Percentiles rank a stretch among this genome's conserved stretches.
Conservation (phyloP, 2,797 vertebrate genomes). For the Brachymystax lenok region DNA sequence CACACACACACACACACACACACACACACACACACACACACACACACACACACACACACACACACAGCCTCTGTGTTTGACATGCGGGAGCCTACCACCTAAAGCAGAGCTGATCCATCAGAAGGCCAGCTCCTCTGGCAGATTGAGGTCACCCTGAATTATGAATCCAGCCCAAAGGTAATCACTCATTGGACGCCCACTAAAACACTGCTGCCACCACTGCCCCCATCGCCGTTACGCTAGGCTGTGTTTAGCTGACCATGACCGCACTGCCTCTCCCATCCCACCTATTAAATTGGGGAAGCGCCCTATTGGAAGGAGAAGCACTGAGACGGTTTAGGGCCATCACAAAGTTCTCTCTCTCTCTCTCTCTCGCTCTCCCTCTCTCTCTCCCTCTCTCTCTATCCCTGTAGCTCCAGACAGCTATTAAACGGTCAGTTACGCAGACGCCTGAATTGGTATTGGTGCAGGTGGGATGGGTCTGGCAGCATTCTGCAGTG, state of each 20-base stretch:
- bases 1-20: not conserved
- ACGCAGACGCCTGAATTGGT: too few relatives aligned
- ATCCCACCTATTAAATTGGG: too few relatives aligned
- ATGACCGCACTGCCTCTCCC: not conserved
- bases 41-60: not conserved
- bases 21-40: not conserved
- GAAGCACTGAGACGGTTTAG: too few relatives aligned
- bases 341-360: too few relatives aligned
- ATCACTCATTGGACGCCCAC: conserved; percentile 77
- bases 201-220: conserved; percentile 58
- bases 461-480: too few relatives aligned
- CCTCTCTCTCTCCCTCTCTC: not conserved
- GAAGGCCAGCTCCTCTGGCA: conserved; percentile 70
- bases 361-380: not conserved
- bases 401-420: conserved; percentile 43
- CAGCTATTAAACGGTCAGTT: conserved; percentile 60
- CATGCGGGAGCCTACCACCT: conserved; percentile 67
- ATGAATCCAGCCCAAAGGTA: conserved; percentile 77
- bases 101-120: conserved; percentile 79
- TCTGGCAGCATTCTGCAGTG: too few relatives aligned
- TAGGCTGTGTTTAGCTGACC: conserved; percentile 40
- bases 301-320: too few relatives aligned
- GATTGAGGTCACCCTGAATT: conserved; percentile 85
- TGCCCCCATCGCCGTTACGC: conserved; percentile 11
- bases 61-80: conserved; percentile 61